These are phyloP conservation scores for Platanista minor DNA, from an alignment of 2,113 vertebrate genomes.

Conservation along the genomic window DNA sequence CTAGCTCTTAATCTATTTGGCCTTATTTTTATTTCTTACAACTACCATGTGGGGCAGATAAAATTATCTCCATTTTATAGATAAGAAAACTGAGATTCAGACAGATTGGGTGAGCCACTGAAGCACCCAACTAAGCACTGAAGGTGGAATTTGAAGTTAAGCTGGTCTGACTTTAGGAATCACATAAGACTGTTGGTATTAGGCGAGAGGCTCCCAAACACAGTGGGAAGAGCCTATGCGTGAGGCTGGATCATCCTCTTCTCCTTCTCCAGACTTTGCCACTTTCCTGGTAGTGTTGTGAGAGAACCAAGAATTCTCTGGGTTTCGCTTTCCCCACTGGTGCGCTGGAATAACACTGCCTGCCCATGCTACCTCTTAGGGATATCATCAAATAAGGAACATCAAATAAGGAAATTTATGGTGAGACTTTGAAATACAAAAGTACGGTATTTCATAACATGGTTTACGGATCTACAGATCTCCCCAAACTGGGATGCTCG, in stretches of 20 bases:
- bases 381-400: neutral
- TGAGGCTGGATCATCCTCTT: too few species aligned
- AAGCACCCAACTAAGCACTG: neutral
- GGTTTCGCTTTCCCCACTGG: neutral
- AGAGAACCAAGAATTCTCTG: neutral
- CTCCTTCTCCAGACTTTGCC: neutral
- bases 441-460: neutral
- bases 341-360: neutral
- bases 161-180: neutral
- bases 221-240: fast-evolving
- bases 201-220: neutral
- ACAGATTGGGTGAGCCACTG: neutral
- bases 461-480: neutral
- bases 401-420: neutral
- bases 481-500: neutral
- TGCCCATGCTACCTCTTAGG: neutral
- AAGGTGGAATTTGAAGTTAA: neutral
- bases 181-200: neutral
- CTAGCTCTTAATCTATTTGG: neutral
- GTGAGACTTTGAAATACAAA: neutral
- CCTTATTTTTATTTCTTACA: neutral
- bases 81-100: neutral
- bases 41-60: neutral
- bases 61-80: neutral
- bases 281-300: neutral